Conservation (phyloP, 2,797 vertebrate species). For the Glossophaga mutica region DNA sequence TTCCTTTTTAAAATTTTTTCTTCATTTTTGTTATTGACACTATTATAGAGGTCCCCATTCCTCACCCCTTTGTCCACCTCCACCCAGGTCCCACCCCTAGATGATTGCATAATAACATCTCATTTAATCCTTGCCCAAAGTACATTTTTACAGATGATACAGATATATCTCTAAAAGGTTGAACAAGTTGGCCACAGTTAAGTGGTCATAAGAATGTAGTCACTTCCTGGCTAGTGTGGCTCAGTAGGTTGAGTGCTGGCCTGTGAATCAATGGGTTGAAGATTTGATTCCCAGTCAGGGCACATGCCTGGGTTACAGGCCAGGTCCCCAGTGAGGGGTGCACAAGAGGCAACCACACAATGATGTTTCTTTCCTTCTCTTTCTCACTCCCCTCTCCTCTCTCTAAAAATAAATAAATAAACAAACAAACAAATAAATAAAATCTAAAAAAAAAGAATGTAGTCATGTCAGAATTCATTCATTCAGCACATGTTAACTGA, state of each 20-base stretch:
- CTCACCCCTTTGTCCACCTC: background rate
- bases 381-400: too few relatives aligned
- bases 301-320: too few relatives aligned
- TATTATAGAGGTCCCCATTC: background rate
- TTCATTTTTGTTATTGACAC: background rate
- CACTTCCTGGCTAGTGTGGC: too few relatives aligned
- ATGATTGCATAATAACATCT: background rate
- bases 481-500: background rate
- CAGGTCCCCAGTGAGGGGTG: too few relatives aligned
- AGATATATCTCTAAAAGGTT: background rate
- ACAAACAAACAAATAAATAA: too few relatives aligned
- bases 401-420: too few relatives aligned
- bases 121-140: background rate
- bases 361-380: too few relatives aligned
- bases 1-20: background rate
- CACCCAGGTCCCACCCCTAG: background rate
- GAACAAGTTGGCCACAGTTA: background rate
- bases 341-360: too few relatives aligned
- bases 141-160: conserved; percentile 22
- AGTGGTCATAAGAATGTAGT: background rate
- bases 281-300: too few relatives aligned
- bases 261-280: too few relatives aligned
- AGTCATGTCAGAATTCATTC: background rate
- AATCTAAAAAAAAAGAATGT: background rate
- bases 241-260: too few relatives aligned